phyloP scores from a whole-genome alignment of 2,888 invertebrate species.

The Philereme transversata region DNA sequence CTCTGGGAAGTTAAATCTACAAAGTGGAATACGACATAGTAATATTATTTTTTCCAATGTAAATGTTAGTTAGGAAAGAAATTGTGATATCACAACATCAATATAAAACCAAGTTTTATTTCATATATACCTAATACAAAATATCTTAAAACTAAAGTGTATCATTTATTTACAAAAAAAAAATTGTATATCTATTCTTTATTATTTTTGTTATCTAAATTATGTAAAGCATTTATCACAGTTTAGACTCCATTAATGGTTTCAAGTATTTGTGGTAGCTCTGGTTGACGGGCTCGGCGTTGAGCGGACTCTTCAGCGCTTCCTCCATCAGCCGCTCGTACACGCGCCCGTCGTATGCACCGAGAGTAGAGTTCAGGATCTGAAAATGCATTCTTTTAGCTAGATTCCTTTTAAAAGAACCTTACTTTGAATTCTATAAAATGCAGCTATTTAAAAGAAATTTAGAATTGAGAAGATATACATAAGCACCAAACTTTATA shows the following conservation, averaged over 20 bases:
- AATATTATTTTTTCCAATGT: no score
- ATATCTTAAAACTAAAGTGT: neutral
- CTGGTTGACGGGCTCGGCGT: constrained; percentile 89
- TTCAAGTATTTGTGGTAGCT: constrained; percentile 89
- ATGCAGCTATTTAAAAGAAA: no score
- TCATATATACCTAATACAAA: neutral
- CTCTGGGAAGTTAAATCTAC: no score
- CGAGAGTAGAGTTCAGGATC: constrained; percentile 87
- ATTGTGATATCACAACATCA: neutral
- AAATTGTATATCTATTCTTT: neutral
- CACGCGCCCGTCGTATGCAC: constrained; percentile 92
- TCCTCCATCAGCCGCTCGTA: constrained; percentile 91
- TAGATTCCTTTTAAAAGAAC: no score
- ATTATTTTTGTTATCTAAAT: neutral
- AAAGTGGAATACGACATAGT: no score
- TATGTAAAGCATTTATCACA: constrained; percentile 68
- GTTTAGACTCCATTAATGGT: constrained; percentile 87
- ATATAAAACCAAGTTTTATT: neutral
- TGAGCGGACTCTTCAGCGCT: constrained; percentile 91
- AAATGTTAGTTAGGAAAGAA: no score
- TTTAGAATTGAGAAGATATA: no score
- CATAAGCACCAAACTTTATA: no score
- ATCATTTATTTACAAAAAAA: neutral
- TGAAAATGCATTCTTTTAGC: constrained; percentile 31
- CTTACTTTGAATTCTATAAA: neutral